Evolutionary conservation across 2,888 invertebrate genomes (phyloP).

Genomic region (Caenorhabditis sp.): DNA sequence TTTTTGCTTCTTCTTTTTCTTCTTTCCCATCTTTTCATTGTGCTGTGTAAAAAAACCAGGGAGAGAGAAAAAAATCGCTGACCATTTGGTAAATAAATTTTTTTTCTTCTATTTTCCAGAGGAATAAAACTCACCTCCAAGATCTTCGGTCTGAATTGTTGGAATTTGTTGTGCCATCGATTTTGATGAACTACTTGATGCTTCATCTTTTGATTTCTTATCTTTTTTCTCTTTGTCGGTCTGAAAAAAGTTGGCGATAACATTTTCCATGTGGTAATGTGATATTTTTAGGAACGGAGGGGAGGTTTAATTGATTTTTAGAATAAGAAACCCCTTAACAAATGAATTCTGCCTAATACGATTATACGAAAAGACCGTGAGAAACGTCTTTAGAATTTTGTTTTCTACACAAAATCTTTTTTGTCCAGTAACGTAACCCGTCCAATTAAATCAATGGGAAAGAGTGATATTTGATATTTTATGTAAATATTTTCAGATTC

Average conservation of each 20-base stretch:
- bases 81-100: background rate
- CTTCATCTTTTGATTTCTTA: slow-evolving; percentile 33
- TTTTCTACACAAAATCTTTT: slow-evolving; percentile 4
- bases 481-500: background rate
- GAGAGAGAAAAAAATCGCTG: background rate
- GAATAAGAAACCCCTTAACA: too few species aligned
- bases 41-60: background rate
- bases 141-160: slow-evolving; percentile 42
- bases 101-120: too few species aligned
- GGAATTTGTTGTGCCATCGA: slow-evolving; percentile 28
- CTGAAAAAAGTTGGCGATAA: background rate
- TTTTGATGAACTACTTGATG: slow-evolving; percentile 9
- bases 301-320: too few species aligned
- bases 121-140: slow-evolving; percentile 20
- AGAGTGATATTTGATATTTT: background rate
- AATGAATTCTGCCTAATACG: too few species aligned
- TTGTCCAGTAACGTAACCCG: background rate
- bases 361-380: background rate
- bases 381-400: background rate
- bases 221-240: slow-evolving; percentile 18
- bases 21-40: background rate
- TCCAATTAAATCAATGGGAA: background rate
- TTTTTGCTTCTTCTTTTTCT: background rate
- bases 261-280: background rate
- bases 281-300: too few species aligned